phyloP scores from a whole-genome alignment of 2,888 invertebrate genomes.

The Chromoteleia sp. region DNA sequence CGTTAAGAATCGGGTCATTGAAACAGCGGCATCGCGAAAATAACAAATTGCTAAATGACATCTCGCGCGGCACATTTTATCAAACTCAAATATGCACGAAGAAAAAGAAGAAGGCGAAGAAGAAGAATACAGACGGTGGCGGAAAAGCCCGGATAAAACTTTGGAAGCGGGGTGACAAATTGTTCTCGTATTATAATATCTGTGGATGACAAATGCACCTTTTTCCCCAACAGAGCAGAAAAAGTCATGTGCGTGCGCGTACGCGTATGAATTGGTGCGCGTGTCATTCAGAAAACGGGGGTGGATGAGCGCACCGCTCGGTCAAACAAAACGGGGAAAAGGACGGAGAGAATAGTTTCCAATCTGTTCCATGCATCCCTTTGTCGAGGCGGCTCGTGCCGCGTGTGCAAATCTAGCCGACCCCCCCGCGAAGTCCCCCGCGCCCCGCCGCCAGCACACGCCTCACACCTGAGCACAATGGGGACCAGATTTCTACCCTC shows the following conservation, averaged over 20 bases:
- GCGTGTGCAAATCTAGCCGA: constrained; percentile 83
- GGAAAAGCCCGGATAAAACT: constrained; percentile 34
- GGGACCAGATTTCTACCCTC: constrained; percentile 80
- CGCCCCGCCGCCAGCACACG: constrained; percentile 77
- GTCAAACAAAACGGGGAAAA: constrained; percentile 68
- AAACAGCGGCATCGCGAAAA: too few relatives aligned
- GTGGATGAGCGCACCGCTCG: constrained; percentile 65
- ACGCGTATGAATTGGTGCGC: constrained; percentile 68
- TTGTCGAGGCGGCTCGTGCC: constrained; percentile 83
- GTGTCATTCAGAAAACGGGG: constrained; percentile 70
- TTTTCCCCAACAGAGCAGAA: constrained; percentile 69
- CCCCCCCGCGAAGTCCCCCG: constrained; percentile 70
- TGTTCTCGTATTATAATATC: constrained; percentile 65
- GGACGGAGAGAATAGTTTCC: constrained; percentile 76
- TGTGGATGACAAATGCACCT: constrained; percentile 70
- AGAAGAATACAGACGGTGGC: constrained; percentile 4
- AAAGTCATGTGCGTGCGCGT: constrained; percentile 70
- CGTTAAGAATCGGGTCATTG: too few relatives aligned
- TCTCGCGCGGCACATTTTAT: too few relatives aligned
- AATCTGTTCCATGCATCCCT: constrained; percentile 83
- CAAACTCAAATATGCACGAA: background rate
- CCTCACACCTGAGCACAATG: constrained; percentile 85
- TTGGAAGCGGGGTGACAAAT: constrained; percentile 60
- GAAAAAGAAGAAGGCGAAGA: background rate
- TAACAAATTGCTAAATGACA: too few relatives aligned